Evolutionary conservation across 1,140 invertebrate genomes (phyloP).

Genomic region (Nixonia krombeini): DNA sequence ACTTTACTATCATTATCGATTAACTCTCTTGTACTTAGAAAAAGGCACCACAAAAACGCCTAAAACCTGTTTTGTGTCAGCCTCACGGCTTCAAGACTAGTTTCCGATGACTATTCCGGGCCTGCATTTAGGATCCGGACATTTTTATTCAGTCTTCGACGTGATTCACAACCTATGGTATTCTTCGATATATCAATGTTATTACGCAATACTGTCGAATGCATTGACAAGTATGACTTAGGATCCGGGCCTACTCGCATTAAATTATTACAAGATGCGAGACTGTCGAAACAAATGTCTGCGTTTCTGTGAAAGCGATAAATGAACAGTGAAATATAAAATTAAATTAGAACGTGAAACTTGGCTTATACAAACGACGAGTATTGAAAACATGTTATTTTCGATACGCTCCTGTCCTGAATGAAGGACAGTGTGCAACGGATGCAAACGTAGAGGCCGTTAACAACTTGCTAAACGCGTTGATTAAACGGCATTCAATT

Average conservation of each 20-base stretch:
- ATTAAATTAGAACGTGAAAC: no score
- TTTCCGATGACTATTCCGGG: constrained; percentile 69
- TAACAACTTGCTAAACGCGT: no score
- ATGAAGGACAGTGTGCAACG: no score
- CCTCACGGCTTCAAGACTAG: constrained; percentile 67
- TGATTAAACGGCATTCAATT: no score
- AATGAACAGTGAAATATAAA: no score
- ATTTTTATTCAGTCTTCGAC: constrained; percentile 67
- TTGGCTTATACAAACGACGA: no score
- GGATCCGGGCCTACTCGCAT: not conserved
- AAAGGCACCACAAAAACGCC: constrained; percentile 66
- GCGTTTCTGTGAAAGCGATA: no score
- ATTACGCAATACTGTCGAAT: constrained; percentile 7
- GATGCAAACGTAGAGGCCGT: no score
- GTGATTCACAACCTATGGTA: constrained; percentile 56
- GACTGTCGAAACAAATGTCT: no score
- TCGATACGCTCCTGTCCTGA: no score
- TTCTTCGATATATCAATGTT: not conserved
- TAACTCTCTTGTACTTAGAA: constrained; percentile 54
- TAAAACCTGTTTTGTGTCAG: constrained; percentile 58
- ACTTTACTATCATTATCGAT: constrained; percentile 35
- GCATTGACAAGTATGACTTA: constrained; percentile 23
- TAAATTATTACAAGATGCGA: constrained; percentile 4
- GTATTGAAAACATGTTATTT: no score
- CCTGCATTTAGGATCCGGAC: constrained; percentile 54